Evolutionary conservation across 1,140 invertebrate genomes (phyloP).

Genomic region (Anagrus nilaparvatae): DNA sequence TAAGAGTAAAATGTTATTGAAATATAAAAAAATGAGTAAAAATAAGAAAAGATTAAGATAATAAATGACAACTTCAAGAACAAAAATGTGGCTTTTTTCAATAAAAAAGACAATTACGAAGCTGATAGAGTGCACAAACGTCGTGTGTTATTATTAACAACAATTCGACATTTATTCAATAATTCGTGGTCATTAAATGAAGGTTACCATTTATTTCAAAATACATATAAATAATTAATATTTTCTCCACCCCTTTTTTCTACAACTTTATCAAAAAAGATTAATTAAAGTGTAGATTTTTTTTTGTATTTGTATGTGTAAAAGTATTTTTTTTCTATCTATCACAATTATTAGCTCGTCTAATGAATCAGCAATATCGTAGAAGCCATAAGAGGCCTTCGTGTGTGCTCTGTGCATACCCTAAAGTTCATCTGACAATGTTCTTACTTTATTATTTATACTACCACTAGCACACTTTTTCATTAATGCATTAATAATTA

Average conservation of each 20-base stretch:
- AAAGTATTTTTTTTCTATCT: background rate
- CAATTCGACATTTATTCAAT: no score
- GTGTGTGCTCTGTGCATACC: slow-evolving; percentile 33
- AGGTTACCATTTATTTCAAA: no score
- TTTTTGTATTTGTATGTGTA: background rate
- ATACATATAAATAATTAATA: no score
- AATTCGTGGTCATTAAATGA: no score
- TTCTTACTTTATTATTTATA: no score
- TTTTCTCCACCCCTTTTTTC: no score
- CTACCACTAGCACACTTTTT: slow-evolving; percentile 24
- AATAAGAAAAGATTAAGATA: no score
- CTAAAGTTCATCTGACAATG: slow-evolving; percentile 32
- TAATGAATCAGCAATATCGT: slow-evolving; percentile 37
- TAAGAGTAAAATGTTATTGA: no score
- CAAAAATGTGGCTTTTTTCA: slow-evolving; percentile 1
- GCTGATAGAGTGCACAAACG: slow-evolving; percentile 4
- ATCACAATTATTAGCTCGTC: slow-evolving; percentile 27
- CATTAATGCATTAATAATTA: slow-evolving; percentile 17
- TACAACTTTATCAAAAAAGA: no score
- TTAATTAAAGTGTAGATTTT: no score
- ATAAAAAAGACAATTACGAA: background rate
- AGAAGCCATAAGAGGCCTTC: slow-evolving; percentile 38
- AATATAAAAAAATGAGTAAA: no score
- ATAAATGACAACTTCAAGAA: background rate
- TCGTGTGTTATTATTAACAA: background rate